A percentile compares a stretch with the other conserved stretches of the same genome.
Evolutionary conservation across 2,113 vertebrate species (phyloP).

Genomic region (Chionodraco myersi): DNA sequence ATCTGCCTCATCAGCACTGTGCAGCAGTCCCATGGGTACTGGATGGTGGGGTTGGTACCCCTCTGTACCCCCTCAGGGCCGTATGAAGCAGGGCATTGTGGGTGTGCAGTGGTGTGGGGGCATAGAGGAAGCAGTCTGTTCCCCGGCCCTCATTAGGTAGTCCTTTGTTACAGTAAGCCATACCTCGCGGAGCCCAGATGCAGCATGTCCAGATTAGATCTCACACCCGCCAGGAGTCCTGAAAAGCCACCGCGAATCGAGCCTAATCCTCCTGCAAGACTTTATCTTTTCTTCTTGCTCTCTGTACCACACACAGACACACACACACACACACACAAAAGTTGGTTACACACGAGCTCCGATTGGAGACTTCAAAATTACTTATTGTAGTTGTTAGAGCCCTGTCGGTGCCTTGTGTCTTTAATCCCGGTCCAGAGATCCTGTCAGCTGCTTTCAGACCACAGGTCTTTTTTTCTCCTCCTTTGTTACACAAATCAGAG

Average conservation of each 20-base stretch:
- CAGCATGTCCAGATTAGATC: conserved; percentile 79
- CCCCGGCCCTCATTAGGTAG: conserved; percentile 73
- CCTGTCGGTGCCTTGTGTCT: conserved; percentile 56
- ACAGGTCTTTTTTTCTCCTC: conserved; percentile 22
- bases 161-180: conserved; percentile 82
- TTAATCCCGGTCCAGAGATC: conserved; percentile 71
- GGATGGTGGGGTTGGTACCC: conserved; percentile 31
- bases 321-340: conserved; percentile 11
- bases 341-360: conserved; percentile 39
- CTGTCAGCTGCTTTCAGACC: conserved; percentile 61
- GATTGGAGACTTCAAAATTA: conserved; percentile 47
- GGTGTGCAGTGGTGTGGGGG: conserved; percentile 60
- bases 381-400: conserved; percentile 58
- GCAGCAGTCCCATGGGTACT: conserved; percentile 14
- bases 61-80: conserved; percentile 29
- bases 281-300: conserved; percentile 62
- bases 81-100: conserved; percentile 62
- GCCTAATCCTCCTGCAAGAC: conserved; percentile 77
- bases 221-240: conserved; percentile 67
- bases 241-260: conserved; percentile 72
- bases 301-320: conserved; percentile 46
- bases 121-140: conserved; percentile 59
- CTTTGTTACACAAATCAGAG: conserved; percentile 78
- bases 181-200: conserved; percentile 79
- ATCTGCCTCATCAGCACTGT: conserved; percentile 15